Base-by-base conservation (phyloP, 2,888 invertebrate genomes). In the Ornithoptera alexandrae region DNA sequence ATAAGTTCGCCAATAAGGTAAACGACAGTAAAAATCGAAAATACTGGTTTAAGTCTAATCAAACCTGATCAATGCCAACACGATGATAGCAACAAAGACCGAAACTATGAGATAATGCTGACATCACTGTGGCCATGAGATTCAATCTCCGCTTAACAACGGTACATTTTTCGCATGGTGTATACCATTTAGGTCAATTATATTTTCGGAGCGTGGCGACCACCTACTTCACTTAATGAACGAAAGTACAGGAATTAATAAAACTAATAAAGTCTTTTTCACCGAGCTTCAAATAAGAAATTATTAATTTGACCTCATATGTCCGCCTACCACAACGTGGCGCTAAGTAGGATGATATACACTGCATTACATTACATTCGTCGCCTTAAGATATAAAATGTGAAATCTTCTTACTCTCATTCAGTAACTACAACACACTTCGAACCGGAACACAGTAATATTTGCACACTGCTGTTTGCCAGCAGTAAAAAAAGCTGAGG, bases 101-200 rank as follows among this genome's bases (percentile, higher is more conserved):
- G 20, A 65, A 69, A 20, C 61, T 69, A 65, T 65, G 69, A 65
- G 60, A 56, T 60, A 62, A 62, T 63, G 64, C 53, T 70, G 67
- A 70, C 70, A 64, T 70, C 70, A 70, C 64, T 22, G 30, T 57
- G 70, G 46, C 70, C 70, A 67, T 70, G 70, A 67, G 70, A 63
- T 70, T 60, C 67, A 67, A 70, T 70, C 67, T 70, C 67, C 36
- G 67, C 64, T 59, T 67, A 70, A 67, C 67, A 67, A 70, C 62
- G 24, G 62, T 65, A 67, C 56, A 61, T 69, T 69, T 66, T 69
- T 62, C 65, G 53, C 65, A 69, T 67, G 39, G 66, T 58, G 56
- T 20, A 56, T 65, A 67, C 39, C 46, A 67, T 70, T 67, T 67
- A 65, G 67, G 70, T 70, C 70, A 70, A 70, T 67, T 67, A 62